Evolutionary conservation across 2,113 vertebrate genomes (phyloP).

Genomic region (Mugil cephalus): DNA sequence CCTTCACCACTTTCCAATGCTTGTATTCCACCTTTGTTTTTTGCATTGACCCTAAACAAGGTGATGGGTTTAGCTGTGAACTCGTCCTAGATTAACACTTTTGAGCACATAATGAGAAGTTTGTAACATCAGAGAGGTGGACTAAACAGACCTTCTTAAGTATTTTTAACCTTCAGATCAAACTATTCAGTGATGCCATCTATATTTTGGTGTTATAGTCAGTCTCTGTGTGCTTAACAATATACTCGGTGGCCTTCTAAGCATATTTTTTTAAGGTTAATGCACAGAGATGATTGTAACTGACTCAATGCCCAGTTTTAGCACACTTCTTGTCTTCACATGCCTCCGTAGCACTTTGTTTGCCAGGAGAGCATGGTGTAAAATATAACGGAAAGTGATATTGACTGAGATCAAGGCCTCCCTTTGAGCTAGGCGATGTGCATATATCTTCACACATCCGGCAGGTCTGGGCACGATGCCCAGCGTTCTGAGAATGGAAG

Average conservation of each 20-base stretch:
- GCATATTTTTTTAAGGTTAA: background rate
- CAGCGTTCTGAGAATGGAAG: background rate
- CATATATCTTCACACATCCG: slow-evolving; percentile 35
- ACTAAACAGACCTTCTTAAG: no score
- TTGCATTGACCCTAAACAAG: no score
- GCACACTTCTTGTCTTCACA: background rate
- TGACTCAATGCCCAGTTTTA: background rate
- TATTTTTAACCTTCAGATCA: no score
- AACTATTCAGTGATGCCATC: no score
- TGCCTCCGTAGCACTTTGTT: background rate
- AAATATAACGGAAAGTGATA: slow-evolving; percentile 34
- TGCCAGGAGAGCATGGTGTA: slow-evolving; percentile 18
- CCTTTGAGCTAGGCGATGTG: slow-evolving; percentile 14
- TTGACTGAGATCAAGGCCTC: slow-evolving; percentile 39
- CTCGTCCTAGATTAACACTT: no score
- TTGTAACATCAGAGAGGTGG: no score
- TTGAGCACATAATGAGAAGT: no score
- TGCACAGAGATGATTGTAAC: background rate
- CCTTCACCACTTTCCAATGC: no score
- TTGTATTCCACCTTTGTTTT: no score
- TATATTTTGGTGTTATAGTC: no score
- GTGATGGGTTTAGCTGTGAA: no score
- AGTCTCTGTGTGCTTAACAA: no score
- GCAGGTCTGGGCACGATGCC: slow-evolving; percentile 34
- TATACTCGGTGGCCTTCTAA: background rate